A percentile compares a stretch with the other conserved stretches of the same genome.
phyloP scores from a whole-genome alignment of 2,113 vertebrate species.

The Coptodon rendalli region DNA sequence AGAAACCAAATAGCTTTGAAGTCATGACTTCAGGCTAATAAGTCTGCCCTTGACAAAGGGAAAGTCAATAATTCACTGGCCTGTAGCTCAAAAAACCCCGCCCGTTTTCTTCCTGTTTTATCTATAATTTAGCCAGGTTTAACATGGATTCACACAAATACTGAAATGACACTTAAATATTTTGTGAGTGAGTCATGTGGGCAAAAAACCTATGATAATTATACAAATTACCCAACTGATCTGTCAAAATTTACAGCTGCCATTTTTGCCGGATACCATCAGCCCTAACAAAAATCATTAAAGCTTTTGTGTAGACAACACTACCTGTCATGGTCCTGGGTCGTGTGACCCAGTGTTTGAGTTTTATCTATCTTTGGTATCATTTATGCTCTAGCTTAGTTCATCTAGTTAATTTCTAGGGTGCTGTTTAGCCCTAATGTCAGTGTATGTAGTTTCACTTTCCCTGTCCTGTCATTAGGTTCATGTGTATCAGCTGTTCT shows the following conservation, averaged over 20 bases:
- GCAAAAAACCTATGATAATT: background rate
- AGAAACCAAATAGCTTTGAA: background rate
- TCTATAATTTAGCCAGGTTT: background rate
- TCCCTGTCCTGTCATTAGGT: too few species aligned
- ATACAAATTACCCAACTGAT: background rate
- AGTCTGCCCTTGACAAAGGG: background rate
- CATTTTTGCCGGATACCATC: background rate
- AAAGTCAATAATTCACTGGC: background rate
- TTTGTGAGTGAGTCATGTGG: background rate
- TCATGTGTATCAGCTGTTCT: too few species aligned
- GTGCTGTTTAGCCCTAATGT: too few species aligned
- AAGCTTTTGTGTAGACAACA: background rate
- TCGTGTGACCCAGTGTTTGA: too few species aligned
- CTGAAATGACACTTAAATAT: background rate
- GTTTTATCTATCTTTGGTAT: too few species aligned
- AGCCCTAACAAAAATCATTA: background rate
- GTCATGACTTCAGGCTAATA: background rate
- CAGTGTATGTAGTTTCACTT: too few species aligned
- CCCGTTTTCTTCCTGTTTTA: background rate
- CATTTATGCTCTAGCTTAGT: too few species aligned
- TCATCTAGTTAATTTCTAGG: too few species aligned
- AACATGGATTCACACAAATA: background rate
- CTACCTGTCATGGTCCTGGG: background rate
- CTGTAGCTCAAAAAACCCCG: background rate
- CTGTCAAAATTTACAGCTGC: background rate